Evolutionary conservation across 1,140 invertebrate genomes (phyloP), one percentile per base, ranked within the genome.

Genomic region (Hypsibius dujardini): DNA sequence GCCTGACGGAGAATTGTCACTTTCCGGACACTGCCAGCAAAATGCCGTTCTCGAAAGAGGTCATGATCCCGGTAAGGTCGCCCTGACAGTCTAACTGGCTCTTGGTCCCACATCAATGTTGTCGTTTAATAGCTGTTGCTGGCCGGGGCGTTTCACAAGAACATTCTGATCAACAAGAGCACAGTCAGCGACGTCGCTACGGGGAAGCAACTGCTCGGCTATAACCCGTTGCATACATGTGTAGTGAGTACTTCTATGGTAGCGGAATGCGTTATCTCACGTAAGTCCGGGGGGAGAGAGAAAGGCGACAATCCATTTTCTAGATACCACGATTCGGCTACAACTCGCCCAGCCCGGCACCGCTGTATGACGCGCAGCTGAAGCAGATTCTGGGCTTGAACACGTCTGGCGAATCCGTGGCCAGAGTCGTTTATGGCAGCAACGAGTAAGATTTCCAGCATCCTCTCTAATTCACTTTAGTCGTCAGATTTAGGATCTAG

Each of bases 1-100:
- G 62, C 3, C 62, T 67, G 7, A 7, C 12, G 7, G 12, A 42
- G 42, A 67, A 42, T 3, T 12, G 7, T 67, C 3, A 7, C 50
- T 56, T 7, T n/a, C 7, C 50, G 7, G 50, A 56, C 50, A 7
- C 7, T 56, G 7, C 50, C 7, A 7, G 7, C n/a, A 56, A n/a
- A 7, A 56, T 56, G 62, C 12, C 12, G 45, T 3, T 42, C 45
- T 42, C 62, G 3, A 42, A 3, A 7, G 62, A 67, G 42, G 42
- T 7, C 3, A 67, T 67, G 7, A 67, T 67, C 12, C 62, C 62
- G 62, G 62, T 67, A 67, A 67, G 62, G 42, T 14, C 62, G 42
- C 7, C 62, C 42, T 67, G 7, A 56, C 50, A 56, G 7, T 56
- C 7, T 56, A 7, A 56, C 50, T 56, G 50, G 50, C 45, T 56